Evolutionary conservation across 1,140 invertebrate genomes (phyloP).

Genomic region (Listronotus oregonensis): DNA sequence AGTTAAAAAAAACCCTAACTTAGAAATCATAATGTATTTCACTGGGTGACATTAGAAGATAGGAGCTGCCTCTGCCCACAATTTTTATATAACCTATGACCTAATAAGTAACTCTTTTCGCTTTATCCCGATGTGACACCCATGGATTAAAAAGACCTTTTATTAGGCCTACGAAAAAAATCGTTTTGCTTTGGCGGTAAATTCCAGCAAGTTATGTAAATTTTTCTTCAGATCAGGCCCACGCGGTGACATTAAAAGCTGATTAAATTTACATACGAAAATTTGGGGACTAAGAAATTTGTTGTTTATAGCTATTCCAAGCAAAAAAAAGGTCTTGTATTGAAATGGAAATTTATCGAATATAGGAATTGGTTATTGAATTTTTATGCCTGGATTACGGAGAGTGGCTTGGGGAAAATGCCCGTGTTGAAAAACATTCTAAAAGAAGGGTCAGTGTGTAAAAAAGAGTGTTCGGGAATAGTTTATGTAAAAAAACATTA

Average conservation of each 20-base stretch:
- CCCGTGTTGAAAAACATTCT: not conserved
- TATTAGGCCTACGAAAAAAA: conserved; percentile 6
- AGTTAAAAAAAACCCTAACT: too few species aligned
- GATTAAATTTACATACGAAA: conserved; percentile 33
- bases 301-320: conserved; percentile 21
- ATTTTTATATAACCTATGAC: too few species aligned
- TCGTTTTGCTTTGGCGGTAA: conserved; percentile 10
- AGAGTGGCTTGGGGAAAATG: not conserved
- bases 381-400: conserved; percentile 4
- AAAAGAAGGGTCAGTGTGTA: not conserved
- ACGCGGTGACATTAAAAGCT: conserved; percentile 30
- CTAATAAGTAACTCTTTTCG: too few species aligned
- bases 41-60: too few species aligned
- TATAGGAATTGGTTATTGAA: conserved; percentile 6
- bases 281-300: conserved; percentile 26
- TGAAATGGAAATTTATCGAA: conserved; percentile 10
- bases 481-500: too few species aligned
- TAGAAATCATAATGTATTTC: too few species aligned
- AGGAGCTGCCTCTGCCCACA: too few species aligned
- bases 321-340: conserved; percentile 2
- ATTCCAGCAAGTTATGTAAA: conserved; percentile 26
- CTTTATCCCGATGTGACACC: not conserved
- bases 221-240: conserved; percentile 22
- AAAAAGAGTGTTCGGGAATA: too few species aligned
- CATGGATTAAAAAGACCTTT: conserved; percentile 11